phyloP scores from a whole-genome alignment of 2,113 vertebrate genomes.

The Malurus cyaneus region DNA sequence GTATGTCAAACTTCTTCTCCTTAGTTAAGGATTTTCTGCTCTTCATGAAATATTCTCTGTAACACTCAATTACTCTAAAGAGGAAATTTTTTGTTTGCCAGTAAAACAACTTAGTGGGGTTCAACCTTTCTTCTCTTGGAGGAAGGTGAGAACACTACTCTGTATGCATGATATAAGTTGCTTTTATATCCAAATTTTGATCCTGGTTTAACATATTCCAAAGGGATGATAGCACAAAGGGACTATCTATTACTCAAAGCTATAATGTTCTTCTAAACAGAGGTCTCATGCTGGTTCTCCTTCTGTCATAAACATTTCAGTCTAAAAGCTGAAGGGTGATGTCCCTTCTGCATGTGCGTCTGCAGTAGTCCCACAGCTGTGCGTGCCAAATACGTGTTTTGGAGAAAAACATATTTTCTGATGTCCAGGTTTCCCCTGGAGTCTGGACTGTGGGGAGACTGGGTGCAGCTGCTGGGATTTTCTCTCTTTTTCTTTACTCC shows the following conservation, averaged over 20 bases:
- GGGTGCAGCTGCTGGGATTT: background rate
- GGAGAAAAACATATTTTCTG: background rate
- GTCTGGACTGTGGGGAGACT: background rate
- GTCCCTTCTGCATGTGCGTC: background rate
- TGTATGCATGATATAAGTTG: background rate
- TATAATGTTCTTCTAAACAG: background rate
- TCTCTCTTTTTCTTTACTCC: background rate
- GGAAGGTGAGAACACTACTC: background rate
- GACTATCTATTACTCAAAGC: background rate
- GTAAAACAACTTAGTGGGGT: background rate
- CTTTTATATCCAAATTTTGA: background rate
- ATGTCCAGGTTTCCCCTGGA: background rate
- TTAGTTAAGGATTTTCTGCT: background rate
- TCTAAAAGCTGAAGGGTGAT: background rate
- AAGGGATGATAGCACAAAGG: background rate
- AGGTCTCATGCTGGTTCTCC: background rate
- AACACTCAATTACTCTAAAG: background rate
- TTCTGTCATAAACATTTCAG: background rate
- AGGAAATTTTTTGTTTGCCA: background rate
- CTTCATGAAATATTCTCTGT: background rate
- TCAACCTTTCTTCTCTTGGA: background rate
- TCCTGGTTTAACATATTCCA: background rate
- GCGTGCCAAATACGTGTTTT: fast-evolving
- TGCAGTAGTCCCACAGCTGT: background rate
- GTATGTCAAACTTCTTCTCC: background rate